A percentile compares a stretch with the other conserved stretches of the same genome.
These are phyloP conservation scores for Datnioides undecimradiatus DNA, from an alignment of 2,113 vertebrate species.

Conservation along the genomic window DNA sequence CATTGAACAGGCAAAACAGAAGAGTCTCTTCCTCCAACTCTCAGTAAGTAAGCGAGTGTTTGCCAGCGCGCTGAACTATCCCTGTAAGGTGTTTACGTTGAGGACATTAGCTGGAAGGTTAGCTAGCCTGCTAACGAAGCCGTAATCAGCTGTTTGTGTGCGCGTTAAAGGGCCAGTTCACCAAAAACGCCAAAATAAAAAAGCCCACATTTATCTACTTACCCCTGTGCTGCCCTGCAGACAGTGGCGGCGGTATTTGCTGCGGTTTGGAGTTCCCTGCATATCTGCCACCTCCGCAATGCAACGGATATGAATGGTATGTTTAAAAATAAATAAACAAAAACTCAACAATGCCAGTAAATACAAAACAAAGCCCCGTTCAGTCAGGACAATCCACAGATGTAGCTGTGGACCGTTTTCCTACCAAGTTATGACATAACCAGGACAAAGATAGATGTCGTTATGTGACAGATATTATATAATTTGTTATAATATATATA, in stretches of 20 bases:
- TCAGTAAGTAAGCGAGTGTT: background rate
- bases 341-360: background rate
- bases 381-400: background rate
- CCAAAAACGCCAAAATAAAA: too few relatives aligned
- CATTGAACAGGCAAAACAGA: background rate
- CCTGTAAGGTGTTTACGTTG: background rate
- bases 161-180: background rate
- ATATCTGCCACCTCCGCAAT: constrained; percentile 49
- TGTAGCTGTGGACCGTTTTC: background rate
- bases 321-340: too few relatives aligned
- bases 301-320: constrained; percentile 28
- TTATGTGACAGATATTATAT: too few relatives aligned
- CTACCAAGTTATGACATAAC: background rate
- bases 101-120: background rate
- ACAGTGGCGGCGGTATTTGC: constrained; percentile 14
- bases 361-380: background rate
- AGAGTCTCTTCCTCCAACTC: background rate
- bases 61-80: background rate
- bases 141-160: background rate
- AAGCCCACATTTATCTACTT: constrained; percentile 2
- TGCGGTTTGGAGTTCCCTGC: constrained; percentile 69
- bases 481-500: too few relatives aligned
- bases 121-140: background rate
- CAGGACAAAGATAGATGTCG: background rate
- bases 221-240: constrained; percentile 49